Base-by-base conservation (phyloP, 2,888 invertebrate genomes). In the Acleris cristana region DNA sequence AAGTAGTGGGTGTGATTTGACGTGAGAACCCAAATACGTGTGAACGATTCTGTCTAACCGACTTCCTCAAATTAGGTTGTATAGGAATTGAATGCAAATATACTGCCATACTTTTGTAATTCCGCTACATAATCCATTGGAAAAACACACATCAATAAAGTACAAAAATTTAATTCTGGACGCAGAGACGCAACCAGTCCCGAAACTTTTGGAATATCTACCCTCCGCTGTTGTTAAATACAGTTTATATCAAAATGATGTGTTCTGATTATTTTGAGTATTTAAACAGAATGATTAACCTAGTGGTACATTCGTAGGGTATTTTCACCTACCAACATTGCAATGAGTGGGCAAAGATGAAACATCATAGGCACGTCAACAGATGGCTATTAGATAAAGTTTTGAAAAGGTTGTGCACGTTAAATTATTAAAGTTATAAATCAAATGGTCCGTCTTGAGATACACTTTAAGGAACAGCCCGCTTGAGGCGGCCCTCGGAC, bases 371-470 rank as follows among this genome's bases (percentile, higher is more conserved):
- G 58, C 58, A 63, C 67, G 58, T 63, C 70, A 54, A 72, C 65
- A 64, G 70, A 69, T 58, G 55, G 58, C 59, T 69, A 62, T 64
- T 58, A 65, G 70, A 80, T 80, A 83, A 84, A 85, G 82, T 82
- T 85, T 84, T 85, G 87, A 86, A 86, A 91, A 86, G 92, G 92
- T 92, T 92, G 92, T 92, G 92, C 92, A 91, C 90, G 87, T 86
- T 92, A 92, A 88, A 83, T 82, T 86, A 85, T 79, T 80, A 80
- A 83, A 85, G 86, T 84, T 86, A 82, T 83, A 76, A 84, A 79
- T 77, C 73, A 74, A 80, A 88, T 85, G 85, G 85, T 89, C 89
- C 89, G 90, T 90, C 90, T 67, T 54, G 59, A 34, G 51, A 54
- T 54, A 21, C 44, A 58, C 12, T 58, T 23, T 51, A 58, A 55